Conservation (phyloP, 2,113 vertebrate genomes). For the Mobula hypostoma region DNA sequence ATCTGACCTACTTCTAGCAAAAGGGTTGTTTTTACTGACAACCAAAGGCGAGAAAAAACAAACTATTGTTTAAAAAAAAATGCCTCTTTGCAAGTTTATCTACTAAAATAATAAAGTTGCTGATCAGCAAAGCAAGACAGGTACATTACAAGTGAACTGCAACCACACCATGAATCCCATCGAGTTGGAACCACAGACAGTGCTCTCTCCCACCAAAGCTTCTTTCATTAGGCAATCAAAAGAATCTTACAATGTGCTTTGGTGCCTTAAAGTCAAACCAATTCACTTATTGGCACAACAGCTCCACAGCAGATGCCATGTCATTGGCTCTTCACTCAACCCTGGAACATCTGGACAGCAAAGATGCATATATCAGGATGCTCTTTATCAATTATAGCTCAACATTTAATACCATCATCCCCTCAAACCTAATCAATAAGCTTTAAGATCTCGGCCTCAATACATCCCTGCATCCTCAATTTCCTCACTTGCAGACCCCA, state of each 20-base stretch:
- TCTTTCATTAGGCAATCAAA: background rate
- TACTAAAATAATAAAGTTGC: background rate
- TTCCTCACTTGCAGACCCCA: too few species aligned
- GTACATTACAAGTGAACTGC: background rate
- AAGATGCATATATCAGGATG: too few species aligned
- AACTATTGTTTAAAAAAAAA: background rate
- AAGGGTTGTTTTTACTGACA: constrained; percentile 8
- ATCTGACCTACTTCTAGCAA: constrained; percentile 23
- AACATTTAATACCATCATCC: too few species aligned
- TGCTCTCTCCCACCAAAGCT: background rate
- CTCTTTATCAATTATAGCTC: too few species aligned
- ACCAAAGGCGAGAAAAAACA: constrained; percentile 16
- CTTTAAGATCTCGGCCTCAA: too few species aligned
- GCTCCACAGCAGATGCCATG: too few species aligned
- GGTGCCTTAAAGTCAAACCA: background rate
- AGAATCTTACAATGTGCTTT: background rate
- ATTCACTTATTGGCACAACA: too few species aligned
- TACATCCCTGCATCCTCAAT: too few species aligned
- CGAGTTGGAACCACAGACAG: background rate
- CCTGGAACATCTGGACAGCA: too few species aligned
- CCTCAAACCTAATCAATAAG: too few species aligned
- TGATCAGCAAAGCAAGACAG: background rate
- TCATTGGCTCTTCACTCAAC: too few species aligned
- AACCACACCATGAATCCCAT: background rate
- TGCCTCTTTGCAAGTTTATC: background rate